Evolutionary conservation across 2,797 vertebrate species (phyloP), one percentile per base, ranked within the genome.

Genomic region (Aeoliscus strigatus): DNA sequence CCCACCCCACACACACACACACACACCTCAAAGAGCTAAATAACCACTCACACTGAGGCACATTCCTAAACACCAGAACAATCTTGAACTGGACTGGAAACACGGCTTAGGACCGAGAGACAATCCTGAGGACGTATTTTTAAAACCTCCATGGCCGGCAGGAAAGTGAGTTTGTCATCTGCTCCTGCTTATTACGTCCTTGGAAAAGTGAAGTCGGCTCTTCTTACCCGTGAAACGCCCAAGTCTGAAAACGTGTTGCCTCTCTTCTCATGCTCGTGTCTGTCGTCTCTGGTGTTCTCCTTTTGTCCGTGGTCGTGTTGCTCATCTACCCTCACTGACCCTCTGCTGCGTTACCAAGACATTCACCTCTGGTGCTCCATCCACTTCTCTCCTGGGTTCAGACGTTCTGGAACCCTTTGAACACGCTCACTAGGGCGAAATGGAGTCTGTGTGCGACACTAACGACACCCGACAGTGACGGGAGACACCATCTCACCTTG

Each of bases 401-500:
- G 62, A 29, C 6, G 4, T 54, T 30, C 1, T 2, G 15, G 23
- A 50, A 34, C 6, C 13, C 25, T 7, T 43, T 53, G 54, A 26
- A 50, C 51, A 65, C 32, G 27, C 18, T 27, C 39, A 44, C 35
- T 23, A 4, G n/a, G 15, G 15, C 37, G 24, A 69, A 73, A 70
- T 44, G 38, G 58, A 70, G 41, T 56, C 18, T 39, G 51, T 37
- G 17, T 41, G 54, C 50, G 47, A 11, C 17, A 16, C 29, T 23
- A 66, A 55, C 34, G 39, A 53, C 42, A 57, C 41, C 30, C 0
- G 8, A 14, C 30, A 26, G 28, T 21, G n/a, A 16, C 2, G n/a
- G 35, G 41, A 40, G 39, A 17, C 24, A 2, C 24, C 24, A 11
- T 35, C 78, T 81, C 67, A 98, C 95, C 93, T 93, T 94, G 68